Conservation (phyloP, 2,888 invertebrate genomes). For the Caenorhabditis zanzibari region DNA sequence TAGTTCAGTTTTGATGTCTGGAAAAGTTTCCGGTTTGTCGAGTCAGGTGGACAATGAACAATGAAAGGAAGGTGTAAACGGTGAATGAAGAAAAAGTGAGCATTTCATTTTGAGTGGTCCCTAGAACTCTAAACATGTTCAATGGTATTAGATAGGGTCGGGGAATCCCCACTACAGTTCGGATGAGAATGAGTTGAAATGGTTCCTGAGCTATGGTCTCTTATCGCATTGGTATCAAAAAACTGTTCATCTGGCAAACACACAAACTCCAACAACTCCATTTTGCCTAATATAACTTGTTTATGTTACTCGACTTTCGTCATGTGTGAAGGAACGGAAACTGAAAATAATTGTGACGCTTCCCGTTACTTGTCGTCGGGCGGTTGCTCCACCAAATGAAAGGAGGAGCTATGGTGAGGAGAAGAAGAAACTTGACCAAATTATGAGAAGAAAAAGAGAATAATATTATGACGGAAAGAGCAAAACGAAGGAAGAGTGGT, state of each 20-base stretch:
- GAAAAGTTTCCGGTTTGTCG: conserved; percentile 24
- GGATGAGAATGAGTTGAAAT: not conserved
- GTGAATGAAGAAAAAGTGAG: conserved; percentile 10
- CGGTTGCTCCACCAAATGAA: conserved; percentile 22
- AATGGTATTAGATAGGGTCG: not conserved
- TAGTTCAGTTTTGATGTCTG: conserved; percentile 30
- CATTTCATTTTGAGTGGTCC: not conserved
- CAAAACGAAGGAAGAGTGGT: conserved; percentile 8
- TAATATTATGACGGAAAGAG: conserved; percentile 56
- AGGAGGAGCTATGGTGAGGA: not conserved
- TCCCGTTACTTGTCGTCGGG: conserved; percentile 22
- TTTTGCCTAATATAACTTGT: conserved; percentile 26
- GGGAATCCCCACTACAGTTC: too few species aligned
- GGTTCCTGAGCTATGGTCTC: not conserved
- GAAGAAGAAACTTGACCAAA: conserved; percentile 31
- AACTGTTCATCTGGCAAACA: not conserved
- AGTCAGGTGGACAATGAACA: conserved; percentile 26
- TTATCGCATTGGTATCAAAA: not conserved
- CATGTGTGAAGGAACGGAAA: conserved; percentile 53
- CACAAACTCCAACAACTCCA: not conserved
- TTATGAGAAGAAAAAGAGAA: conserved; percentile 18
- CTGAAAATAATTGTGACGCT: conserved; percentile 57
- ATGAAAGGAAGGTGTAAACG: not conserved
- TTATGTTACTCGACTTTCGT: conserved; percentile 27
- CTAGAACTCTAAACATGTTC: conserved; percentile 4